phyloP scores from a whole-genome alignment of 2,113 vertebrate species.

The Mormoops blainvillei region DNA sequence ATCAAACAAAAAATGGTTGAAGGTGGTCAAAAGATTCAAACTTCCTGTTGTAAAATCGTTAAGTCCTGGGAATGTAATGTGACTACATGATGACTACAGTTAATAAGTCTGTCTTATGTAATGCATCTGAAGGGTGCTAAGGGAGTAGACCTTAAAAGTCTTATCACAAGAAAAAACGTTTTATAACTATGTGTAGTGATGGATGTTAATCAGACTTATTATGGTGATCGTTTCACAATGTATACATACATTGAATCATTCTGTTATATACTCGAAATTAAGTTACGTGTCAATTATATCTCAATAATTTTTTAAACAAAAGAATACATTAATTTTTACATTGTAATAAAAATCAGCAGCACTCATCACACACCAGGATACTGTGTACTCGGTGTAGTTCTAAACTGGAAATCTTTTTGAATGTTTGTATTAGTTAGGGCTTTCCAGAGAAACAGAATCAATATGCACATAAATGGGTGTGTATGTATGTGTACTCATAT shows the following conservation, averaged over 20 bases:
- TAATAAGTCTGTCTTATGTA: background rate
- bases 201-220: background rate
- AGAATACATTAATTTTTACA: background rate
- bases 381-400: background rate
- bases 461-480: rapidly evolving
- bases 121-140: background rate
- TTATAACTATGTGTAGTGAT: background rate
- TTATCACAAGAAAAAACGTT: background rate
- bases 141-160: background rate
- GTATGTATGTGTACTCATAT: background rate
- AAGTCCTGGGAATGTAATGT: background rate
- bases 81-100: background rate
- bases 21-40: background rate
- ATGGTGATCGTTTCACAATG: background rate
- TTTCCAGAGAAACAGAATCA: background rate
- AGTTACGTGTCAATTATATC: background rate
- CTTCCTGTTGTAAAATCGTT: background rate
- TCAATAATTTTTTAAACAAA: background rate
- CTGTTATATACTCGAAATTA: background rate
- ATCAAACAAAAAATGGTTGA: background rate
- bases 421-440: background rate
- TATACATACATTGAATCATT: background rate
- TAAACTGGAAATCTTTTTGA: background rate
- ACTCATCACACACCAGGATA: background rate
- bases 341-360: background rate